Evolutionary conservation across 2,797 vertebrate species (phyloP), one percentile per base, ranked within the genome.

Genomic region (Typhlichthys eigenmanni): DNA sequence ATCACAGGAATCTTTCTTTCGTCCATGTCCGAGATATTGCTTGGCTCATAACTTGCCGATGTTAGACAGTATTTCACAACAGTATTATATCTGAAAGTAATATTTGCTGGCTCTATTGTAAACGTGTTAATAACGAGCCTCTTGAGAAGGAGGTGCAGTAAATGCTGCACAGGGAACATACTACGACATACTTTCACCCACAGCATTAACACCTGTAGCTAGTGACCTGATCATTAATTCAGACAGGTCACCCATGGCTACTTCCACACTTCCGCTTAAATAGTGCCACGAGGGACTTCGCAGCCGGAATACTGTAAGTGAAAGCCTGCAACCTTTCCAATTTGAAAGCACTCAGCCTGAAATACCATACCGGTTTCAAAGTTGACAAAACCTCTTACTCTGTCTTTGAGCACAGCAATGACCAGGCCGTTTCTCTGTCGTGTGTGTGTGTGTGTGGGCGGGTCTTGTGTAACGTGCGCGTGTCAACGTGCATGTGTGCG

Each of bases 331-430:
- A 74, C 75, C 74, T 79, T 80, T 79, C 38, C 68, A 77, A 81
- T 85, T 73, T 82, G 76, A 53, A 71, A 55, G 68, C 71, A 78
- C 16, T 46, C 47, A 66, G 81, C 71, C 79, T 79, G 78, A 85
- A 85, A 82, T 76, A 80, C 70, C 61, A 55, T 57, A 77, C 57
- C 68, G 52, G 57, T 58, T 64, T 71, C 53, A 70, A 66, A 79
- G 54, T 55, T 80, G 58, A 75, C 59, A 67, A 65, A 69, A 45
- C 48, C 12, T 24, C 58, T 60, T 9, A 38, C 34, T 34, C 34
- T 55, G 56, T 73, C 47, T 74, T 47, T 60, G 55, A 57, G 19
- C 19, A 0, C 54, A 24, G 19, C 4, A 47, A 4, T 17, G 3
- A 55, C 13, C 34, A 3, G 5, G n/a, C 13, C 47, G 46, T 71